Conservation (phyloP, 92 coral and sea anemone species). For the Porites evermanni region DNA sequence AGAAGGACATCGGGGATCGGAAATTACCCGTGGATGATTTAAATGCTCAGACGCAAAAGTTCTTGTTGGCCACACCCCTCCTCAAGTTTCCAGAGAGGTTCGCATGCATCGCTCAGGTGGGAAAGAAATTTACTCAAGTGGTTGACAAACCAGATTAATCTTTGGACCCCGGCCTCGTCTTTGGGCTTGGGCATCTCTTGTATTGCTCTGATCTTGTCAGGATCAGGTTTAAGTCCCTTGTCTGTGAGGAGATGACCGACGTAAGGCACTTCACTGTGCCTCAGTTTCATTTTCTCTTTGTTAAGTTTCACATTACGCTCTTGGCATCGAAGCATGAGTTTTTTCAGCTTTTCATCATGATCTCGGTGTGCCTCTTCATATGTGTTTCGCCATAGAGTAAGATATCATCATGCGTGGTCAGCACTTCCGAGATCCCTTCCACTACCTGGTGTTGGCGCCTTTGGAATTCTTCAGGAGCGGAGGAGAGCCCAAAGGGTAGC, state of each 20-base stretch:
- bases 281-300: not conserved
- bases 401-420: slow-evolving; percentile 38
- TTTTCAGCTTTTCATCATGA: slow-evolving; percentile 30
- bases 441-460: slow-evolving; percentile 48
- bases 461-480: slow-evolving; percentile 51
- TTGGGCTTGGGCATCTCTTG: slow-evolving; percentile 15
- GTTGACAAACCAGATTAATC: slow-evolving; percentile 27
- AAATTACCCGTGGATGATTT: no score
- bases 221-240: not conserved
- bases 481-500: slow-evolving; percentile 51
- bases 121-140: slow-evolving; percentile 35
- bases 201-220: slow-evolving; percentile 16
- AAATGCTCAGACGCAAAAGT: not conserved
- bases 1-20: no score
- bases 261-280: not conserved
- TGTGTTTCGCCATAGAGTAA: slow-evolving; percentile 36
- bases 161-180: slow-evolving; percentile 6
- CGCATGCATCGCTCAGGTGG: slow-evolving; percentile 7
- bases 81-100: slow-evolving; percentile 29
- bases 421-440: slow-evolving; percentile 46
- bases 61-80: slow-evolving; percentile 34
- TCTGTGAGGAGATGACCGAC: not conserved
- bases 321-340: slow-evolving; percentile 23
- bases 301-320: slow-evolving; percentile 13
- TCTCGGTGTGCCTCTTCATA: slow-evolving; percentile 24